These are phyloP conservation scores for Paramormyrops hopkinsi DNA, from an alignment of 2,797 vertebrate genomes.

Conservation along the genomic window DNA sequence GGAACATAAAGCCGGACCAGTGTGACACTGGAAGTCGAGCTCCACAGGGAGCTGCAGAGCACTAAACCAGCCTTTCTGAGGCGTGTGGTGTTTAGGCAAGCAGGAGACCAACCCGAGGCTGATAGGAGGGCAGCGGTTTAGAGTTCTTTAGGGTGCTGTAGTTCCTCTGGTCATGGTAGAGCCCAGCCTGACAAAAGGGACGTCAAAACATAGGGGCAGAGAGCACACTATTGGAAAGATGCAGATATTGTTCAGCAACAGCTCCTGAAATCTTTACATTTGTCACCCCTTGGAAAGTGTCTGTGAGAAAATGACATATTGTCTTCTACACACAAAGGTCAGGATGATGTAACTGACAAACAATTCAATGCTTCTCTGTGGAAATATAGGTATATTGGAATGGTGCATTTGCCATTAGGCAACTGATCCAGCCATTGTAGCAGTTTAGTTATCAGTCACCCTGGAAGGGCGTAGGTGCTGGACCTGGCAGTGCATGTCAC, in stretches of 20 bases:
- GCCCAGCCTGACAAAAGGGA: constrained; percentile 71
- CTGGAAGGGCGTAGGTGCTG: neutral
- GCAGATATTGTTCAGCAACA: neutral
- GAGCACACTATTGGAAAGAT: neutral
- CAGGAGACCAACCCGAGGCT: constrained; percentile 56
- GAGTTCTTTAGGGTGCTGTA: constrained; percentile 81
- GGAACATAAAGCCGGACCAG: neutral
- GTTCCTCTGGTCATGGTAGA: constrained; percentile 89
- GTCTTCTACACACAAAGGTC: neutral
- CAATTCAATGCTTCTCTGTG: neutral
- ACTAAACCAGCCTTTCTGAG: neutral
- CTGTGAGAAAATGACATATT: neutral
- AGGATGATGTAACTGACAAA: neutral
- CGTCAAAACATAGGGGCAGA: constrained; percentile 35
- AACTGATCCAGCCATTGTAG: neutral
- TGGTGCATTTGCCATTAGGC: neutral
- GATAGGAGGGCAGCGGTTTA: constrained; percentile 64
- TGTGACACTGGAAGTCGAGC: neutral
- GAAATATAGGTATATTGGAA: neutral
- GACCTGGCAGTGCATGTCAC: neutral
- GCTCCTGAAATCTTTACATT: neutral
- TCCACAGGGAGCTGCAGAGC: neutral
- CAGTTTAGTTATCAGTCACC: neutral
- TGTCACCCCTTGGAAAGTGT: neutral
- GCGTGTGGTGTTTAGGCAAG: neutral